A percentile compares a stretch with the other conserved stretches of the same genome.
Conservation (phyloP, 92 coral and sea anemone species). For the Porites divaricata region DNA sequence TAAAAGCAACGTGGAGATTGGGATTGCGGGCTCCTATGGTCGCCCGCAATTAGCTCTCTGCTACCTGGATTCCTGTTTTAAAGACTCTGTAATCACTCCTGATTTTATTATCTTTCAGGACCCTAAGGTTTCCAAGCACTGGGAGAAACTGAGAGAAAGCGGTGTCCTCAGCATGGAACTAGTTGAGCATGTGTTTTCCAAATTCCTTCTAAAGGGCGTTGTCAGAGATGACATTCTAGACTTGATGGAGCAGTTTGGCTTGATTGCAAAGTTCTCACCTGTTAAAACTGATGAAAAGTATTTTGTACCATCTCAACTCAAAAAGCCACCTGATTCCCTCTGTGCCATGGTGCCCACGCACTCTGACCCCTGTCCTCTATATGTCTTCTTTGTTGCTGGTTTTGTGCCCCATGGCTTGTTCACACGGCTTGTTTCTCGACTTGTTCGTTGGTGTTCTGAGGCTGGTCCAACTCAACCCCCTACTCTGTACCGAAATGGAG, state of each 20-base stretch:
- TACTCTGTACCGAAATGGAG: neutral
- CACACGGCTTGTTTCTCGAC: neutral
- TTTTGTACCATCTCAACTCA: constrained; percentile 2
- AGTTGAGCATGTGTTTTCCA: neutral
- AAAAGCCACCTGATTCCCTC: neutral
- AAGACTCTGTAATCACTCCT: too few species aligned
- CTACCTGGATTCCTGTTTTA: too few species aligned
- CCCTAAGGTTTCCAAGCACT: neutral
- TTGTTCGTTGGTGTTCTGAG: constrained; percentile 3
- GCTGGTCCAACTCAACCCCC: neutral
- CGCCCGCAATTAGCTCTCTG: too few species aligned
- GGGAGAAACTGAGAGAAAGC: neutral
- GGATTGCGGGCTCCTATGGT: too few species aligned
- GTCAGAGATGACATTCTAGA: neutral
- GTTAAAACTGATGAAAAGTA: neutral
- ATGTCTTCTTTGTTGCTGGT: neutral
- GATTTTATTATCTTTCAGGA: neutral
- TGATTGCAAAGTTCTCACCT: neutral
- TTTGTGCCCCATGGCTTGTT: constrained; percentile 14
- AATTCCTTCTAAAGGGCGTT: neutral
- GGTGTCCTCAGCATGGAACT: neutral
- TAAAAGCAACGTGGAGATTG: too few species aligned
- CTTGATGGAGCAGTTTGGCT: neutral
- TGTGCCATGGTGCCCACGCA: neutral
- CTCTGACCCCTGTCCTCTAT: constrained; percentile 12